A percentile compares a stretch with the other conserved stretches of the same genome.
These are phyloP conservation scores for Reinhardtius hippoglossoides DNA, from an alignment of 2,113 vertebrate genomes.

Conservation along the genomic window DNA sequence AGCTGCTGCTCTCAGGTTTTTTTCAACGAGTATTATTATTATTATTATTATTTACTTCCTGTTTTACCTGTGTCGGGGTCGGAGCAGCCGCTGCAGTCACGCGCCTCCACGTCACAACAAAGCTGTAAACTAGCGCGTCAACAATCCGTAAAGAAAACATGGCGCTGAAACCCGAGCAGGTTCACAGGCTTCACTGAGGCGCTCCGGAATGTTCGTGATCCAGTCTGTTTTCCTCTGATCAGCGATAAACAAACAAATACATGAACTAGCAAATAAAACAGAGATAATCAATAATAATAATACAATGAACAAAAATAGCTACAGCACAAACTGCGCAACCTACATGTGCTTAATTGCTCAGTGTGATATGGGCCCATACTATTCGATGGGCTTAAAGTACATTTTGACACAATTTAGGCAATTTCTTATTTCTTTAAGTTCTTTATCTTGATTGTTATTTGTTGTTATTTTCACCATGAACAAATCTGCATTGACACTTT, in stretches of 20 bases:
- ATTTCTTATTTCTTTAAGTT: not conserved
- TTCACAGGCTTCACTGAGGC: constrained; percentile 17
- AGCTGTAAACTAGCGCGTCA: constrained; percentile 56
- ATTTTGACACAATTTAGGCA: not conserved
- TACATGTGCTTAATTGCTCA: too few species aligned
- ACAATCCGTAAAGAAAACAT: constrained; percentile 71
- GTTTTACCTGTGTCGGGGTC: constrained; percentile 46
- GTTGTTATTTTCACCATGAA: not conserved
- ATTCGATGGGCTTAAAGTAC: not conserved
- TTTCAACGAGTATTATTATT: not conserved
- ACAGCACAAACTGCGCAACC: not conserved
- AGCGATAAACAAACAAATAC: constrained; percentile 11
- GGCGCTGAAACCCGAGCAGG: constrained; percentile 64
- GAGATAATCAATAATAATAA: not conserved
- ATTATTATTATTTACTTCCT: not conserved
- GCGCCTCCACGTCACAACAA: constrained; percentile 68
- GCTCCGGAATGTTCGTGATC: constrained; percentile 64
- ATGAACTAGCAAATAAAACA: not conserved
- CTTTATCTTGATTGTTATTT: not conserved
- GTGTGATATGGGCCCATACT: too few species aligned
- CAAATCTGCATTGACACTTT: not conserved
- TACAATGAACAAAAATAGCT: too few species aligned
- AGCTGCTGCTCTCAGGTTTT: too few species aligned
- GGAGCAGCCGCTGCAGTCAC: constrained; percentile 34
- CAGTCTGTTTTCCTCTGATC: constrained; percentile 26